A percentile compares a stretch with the other conserved stretches of the same genome.
phyloP scores from a whole-genome alignment of 2,113 vertebrate genomes.

The Rhombomys opimus region DNA sequence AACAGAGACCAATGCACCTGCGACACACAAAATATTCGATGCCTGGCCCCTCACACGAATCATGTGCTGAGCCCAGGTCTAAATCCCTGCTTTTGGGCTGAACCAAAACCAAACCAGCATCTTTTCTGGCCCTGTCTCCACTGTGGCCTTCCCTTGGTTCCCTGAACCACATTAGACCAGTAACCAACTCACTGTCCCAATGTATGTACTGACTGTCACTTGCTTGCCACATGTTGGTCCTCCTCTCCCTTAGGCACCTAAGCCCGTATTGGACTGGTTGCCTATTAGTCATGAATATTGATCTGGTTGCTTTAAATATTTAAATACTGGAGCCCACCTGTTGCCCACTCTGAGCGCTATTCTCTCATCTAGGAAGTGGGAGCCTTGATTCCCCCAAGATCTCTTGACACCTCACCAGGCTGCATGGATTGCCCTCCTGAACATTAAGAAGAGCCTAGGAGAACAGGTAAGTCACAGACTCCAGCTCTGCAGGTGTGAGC shows the following conservation, averaged over 20 bases:
- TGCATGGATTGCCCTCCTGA: neutral
- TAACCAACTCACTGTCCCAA: rapidly evolving
- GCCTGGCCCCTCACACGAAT: neutral
- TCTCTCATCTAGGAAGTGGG: neutral
- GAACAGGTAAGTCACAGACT: neutral
- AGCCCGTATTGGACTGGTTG: rapidly evolving
- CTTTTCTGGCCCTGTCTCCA: neutral
- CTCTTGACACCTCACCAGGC: neutral
- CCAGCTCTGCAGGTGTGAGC: neutral
- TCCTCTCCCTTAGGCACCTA: neutral
- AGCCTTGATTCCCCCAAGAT: neutral
- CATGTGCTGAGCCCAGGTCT: neutral
- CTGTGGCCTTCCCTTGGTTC: neutral
- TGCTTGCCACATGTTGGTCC: neutral
- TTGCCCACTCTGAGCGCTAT: neutral
- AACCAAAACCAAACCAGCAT: neutral
- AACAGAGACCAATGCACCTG: neutral
- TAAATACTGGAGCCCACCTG: neutral
- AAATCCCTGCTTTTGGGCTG: neutral
- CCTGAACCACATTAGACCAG: neutral
- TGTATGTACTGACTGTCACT: too few relatives aligned
- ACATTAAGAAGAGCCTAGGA: neutral
- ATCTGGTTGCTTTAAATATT: neutral
- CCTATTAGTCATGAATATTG: neutral
- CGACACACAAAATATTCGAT: neutral